Evolutionary conservation across 2,888 invertebrate species (phyloP).

Genomic region (Lasioglossum figueresi): DNA sequence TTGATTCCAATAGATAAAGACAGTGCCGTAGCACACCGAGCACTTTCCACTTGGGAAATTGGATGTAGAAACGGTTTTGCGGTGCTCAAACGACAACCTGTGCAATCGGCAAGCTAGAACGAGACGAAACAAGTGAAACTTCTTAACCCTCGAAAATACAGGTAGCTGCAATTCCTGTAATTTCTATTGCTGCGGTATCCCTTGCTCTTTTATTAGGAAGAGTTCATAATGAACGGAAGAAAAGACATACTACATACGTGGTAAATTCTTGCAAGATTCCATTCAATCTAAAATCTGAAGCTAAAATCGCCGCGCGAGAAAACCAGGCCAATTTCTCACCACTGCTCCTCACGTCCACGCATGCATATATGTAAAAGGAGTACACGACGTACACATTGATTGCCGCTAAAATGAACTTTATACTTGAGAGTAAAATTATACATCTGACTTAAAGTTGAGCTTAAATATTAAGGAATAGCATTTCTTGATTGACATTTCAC

Average conservation of each 20-base stretch:
- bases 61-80: constrained; percentile 69
- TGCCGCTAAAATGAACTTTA: no score
- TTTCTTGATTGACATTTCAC: no score
- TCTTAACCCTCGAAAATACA: constrained; percentile 21
- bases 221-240: not conserved
- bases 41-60: constrained; percentile 68
- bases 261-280: not conserved
- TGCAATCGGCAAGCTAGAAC: constrained; percentile 62
- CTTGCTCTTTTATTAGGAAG: not conserved
- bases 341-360: no score
- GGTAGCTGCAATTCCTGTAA: not conserved
- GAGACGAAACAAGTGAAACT: constrained; percentile 51
- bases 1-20: not conserved
- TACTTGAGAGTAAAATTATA: no score
- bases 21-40: not conserved
- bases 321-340: no score
- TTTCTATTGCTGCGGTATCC: not conserved
- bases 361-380: no score
- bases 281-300: not conserved
- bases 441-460: no score
- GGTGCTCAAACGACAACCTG: constrained; percentile 60
- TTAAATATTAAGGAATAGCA: no score
- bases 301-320: no score
- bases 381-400: no score
- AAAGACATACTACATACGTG: not conserved